phyloP scores from a whole-genome alignment of 2,797 vertebrate species.

The Gymnoscopelus microlampas region DNA sequence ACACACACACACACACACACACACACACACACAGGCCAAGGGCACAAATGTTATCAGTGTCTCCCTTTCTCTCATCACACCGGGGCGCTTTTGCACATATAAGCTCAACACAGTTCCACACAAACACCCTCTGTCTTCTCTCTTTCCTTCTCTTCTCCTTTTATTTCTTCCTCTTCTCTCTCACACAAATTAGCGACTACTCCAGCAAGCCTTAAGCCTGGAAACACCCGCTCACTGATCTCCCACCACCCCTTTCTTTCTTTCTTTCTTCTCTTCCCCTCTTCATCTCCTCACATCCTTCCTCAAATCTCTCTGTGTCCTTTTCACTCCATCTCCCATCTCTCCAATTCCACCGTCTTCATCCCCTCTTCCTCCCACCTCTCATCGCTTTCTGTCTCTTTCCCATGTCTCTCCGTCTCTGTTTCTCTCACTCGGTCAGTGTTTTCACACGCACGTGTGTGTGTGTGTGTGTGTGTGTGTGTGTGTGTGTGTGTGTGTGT shows the following conservation, averaged over 20 bases:
- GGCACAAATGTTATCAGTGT: background rate
- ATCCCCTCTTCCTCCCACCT: conserved; percentile 29
- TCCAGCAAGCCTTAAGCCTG: conserved; percentile 65
- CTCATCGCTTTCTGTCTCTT: conserved; percentile 6
- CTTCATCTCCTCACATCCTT: conserved; percentile 56
- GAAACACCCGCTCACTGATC: conserved; percentile 71
- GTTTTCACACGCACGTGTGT: background rate
- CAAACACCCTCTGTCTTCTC: conserved; percentile 13
- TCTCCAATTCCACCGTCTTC: background rate
- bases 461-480: too few relatives aligned
- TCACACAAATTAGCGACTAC: conserved; percentile 61
- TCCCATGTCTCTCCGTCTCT: conserved; percentile 9
- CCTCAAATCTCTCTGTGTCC: conserved; percentile 4
- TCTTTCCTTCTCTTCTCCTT: conserved; percentile 28
- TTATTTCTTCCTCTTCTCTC: conserved; percentile 18
- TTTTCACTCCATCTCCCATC: background rate
- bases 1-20: background rate
- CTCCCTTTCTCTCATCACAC: background rate
- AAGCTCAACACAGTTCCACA: background rate
- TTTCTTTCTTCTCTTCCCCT: conserved; percentile 52
- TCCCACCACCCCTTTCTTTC: conserved; percentile 48
- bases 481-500: too few relatives aligned
- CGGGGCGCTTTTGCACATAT: background rate
- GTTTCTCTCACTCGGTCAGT: conserved; percentile 19
- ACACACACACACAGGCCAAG: background rate